A percentile compares a stretch with the other conserved stretches of the same genome.
phyloP scores from a whole-genome alignment of 2,888 invertebrate species.

The Nowickia ferox region DNA sequence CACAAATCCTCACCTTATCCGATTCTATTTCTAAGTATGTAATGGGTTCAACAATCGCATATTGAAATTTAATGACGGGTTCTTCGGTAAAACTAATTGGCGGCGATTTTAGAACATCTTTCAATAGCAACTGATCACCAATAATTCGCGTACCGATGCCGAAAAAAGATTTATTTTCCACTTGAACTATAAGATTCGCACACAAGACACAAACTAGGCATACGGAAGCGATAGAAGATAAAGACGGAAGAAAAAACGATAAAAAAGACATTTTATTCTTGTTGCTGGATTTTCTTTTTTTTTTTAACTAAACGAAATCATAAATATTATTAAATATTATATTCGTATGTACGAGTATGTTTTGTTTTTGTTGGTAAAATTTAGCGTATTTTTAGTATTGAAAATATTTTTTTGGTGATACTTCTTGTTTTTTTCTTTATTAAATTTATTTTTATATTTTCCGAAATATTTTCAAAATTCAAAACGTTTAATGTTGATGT shows the following conservation, averaged over 20 bases:
- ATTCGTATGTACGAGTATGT: neutral
- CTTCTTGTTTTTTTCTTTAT: neutral
- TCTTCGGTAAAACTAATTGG: conserved; percentile 73
- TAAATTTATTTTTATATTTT: conserved; percentile 18
- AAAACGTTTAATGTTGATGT: conserved; percentile 66
- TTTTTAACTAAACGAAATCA: conserved; percentile 23
- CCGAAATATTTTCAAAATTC: conserved; percentile 57
- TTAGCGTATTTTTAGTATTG: conserved; percentile 19
- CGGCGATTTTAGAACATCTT: conserved; percentile 78
- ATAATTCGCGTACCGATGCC: conserved; percentile 72
- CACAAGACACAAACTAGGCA: conserved; percentile 52
- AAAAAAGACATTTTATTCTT: conserved; percentile 40
- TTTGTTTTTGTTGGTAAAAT: neutral
- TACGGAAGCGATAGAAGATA: conserved; percentile 45
- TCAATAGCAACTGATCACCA: conserved; percentile 79
- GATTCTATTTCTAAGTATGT: conserved; percentile 79
- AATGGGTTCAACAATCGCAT: conserved; percentile 77
- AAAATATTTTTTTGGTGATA: neutral
- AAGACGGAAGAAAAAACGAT: conserved; percentile 22
- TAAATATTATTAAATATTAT: conserved; percentile 50
- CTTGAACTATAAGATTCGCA: conserved; percentile 43
- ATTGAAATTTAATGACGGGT: conserved; percentile 78
- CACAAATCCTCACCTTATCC: conserved; percentile 76
- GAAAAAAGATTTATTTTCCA: conserved; percentile 72
- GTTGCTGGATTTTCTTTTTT: neutral